A percentile compares a stretch with the other conserved stretches of the same genome.
Conservation (phyloP, 2,888 invertebrate species). For the Argynnis bischoffii region DNA sequence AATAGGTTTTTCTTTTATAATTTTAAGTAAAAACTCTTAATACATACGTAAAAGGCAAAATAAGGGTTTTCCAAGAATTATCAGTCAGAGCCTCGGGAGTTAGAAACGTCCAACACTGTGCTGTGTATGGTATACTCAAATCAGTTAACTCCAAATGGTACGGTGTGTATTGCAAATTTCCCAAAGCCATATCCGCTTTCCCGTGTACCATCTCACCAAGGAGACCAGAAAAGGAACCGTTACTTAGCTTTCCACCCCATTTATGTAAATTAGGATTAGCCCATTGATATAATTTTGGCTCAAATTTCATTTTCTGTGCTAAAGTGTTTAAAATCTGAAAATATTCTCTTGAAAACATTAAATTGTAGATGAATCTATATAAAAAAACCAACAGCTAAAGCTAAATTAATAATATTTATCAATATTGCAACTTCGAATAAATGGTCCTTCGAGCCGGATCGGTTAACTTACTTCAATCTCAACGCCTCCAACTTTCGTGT, state of each 20-base stretch:
- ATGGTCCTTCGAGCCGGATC: conserved; percentile 38
- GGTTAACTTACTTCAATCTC: conserved; percentile 84
- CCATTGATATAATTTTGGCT: conserved; percentile 85
- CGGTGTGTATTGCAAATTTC: conserved; percentile 89
- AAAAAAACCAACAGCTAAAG: no score
- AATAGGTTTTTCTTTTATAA: background rate
- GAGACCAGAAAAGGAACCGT: conserved; percentile 87
- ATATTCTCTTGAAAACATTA: background rate
- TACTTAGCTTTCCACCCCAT: conserved; percentile 85
- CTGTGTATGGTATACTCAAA: conserved; percentile 89
- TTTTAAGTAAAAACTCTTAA: background rate
- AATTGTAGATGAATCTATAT: background rate
- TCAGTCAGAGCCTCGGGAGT: conserved; percentile 91
- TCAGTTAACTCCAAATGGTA: conserved; percentile 87
- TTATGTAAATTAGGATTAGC: conserved; percentile 82
- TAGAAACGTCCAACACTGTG: conserved; percentile 91
- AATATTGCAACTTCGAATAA: background rate
- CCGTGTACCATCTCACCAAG: conserved; percentile 87
- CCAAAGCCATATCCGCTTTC: conserved; percentile 87
- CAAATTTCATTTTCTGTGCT: conserved; percentile 87
- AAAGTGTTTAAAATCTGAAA: conserved; percentile 85
- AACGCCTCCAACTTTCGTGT: conserved; percentile 78
- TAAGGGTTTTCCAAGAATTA: conserved; percentile 92
- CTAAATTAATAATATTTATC: no score
- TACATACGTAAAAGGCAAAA: conserved; percentile 89